phyloP scores from a whole-genome alignment of 2,888 invertebrate species.

The Chrysolina americana region DNA sequence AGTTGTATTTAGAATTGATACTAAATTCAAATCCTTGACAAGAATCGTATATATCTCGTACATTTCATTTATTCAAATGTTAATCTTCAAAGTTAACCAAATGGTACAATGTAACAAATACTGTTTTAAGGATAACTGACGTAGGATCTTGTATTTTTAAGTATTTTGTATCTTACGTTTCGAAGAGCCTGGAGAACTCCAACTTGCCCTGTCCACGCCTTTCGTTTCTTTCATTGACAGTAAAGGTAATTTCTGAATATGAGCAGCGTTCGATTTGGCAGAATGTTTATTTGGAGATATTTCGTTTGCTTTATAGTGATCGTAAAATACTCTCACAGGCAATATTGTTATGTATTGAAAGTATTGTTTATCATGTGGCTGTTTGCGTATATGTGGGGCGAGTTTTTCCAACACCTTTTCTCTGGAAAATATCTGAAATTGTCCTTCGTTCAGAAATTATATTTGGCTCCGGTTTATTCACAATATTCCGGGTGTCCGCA shows the following conservation, averaged over 20 bases:
- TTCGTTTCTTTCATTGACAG: slow-evolving; percentile 49
- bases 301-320: slow-evolving; percentile 45
- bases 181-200: slow-evolving; percentile 34
- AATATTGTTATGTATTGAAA: slow-evolving; percentile 55
- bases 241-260: slow-evolving; percentile 38
- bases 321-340: slow-evolving; percentile 59
- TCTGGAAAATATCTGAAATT: slow-evolving; percentile 20
- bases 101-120: too few relatives aligned
- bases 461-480: not conserved
- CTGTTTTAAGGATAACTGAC: too few relatives aligned
- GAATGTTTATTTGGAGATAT: not conserved
- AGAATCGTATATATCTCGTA: too few relatives aligned
- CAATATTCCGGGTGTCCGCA: not conserved
- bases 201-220: slow-evolving; percentile 46
- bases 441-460: not conserved
- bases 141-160: not conserved
- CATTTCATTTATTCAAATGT: too few relatives aligned
- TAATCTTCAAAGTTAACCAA: too few relatives aligned
- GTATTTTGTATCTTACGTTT: slow-evolving; percentile 41
- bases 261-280: not conserved
- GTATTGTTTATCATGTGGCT: slow-evolving; percentile 29
- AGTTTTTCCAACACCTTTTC: slow-evolving; percentile 38
- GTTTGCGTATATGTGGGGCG: slow-evolving; percentile 49
- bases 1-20: too few relatives aligned
- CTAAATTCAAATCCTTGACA: too few relatives aligned